Evolutionary conservation across 2,113 vertebrate species (phyloP).

Genomic region (Gymnogyps californianus): DNA sequence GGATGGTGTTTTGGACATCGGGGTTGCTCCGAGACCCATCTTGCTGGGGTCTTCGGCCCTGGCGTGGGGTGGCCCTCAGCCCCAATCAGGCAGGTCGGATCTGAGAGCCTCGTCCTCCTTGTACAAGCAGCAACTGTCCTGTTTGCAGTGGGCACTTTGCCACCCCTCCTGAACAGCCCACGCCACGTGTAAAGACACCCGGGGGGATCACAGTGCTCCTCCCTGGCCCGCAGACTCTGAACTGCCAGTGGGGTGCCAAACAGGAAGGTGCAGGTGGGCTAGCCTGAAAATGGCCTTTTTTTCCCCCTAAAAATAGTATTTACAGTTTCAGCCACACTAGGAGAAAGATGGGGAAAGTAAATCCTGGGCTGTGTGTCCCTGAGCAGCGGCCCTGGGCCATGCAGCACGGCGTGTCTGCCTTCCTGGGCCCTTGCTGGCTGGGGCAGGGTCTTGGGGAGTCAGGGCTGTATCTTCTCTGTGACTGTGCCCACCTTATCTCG

Average conservation of each 20-base stretch:
- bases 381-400: background rate
- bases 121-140: background rate
- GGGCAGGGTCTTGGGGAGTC: background rate
- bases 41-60: background rate
- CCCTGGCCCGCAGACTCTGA: background rate
- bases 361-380: background rate
- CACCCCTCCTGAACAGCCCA: background rate
- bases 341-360: background rate
- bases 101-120: fast-evolving
- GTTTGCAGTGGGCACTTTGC: background rate
- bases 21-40: background rate
- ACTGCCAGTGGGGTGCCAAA: background rate
- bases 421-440: background rate
- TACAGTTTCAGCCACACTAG: background rate
- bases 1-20: background rate
- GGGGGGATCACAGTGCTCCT: background rate
- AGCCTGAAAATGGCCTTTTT: background rate
- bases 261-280: background rate
- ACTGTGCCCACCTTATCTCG: background rate
- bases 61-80: background rate
- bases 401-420: background rate
- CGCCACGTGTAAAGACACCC: fast-evolving
- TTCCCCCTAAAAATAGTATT: background rate
- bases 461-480: background rate
- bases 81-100: background rate